phyloP scores from a whole-genome alignment of 2,797 vertebrate genomes.

The Cyprinodon diabolis region DNA sequence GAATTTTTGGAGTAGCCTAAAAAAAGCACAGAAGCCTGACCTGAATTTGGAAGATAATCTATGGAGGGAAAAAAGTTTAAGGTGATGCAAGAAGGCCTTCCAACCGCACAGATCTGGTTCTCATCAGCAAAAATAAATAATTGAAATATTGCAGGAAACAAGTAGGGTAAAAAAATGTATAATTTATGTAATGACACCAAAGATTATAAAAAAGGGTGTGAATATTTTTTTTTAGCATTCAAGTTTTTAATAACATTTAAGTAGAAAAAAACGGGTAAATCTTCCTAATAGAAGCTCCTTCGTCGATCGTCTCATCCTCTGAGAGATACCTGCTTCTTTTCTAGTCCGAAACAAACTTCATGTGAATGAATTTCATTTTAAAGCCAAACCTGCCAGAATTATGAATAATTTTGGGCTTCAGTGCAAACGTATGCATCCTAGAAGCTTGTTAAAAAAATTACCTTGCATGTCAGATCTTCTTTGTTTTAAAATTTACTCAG shows the following conservation, averaged over 20 bases:
- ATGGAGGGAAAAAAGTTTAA: not conserved
- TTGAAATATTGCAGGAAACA: not conserved
- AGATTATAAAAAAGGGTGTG: not conserved
- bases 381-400: not conserved
- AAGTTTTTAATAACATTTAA: not conserved
- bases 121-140: not conserved
- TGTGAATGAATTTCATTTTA: not conserved
- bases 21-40: not conserved
- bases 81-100: not conserved
- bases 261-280: not conserved
- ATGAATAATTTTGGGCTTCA: not conserved
- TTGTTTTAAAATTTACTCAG: not conserved
- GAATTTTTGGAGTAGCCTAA: not conserved
- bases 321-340: not conserved
- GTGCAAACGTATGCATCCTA: not conserved
- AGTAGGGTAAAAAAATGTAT: not conserved
- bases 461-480: not conserved
- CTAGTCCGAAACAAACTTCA: not conserved
- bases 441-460: not conserved
- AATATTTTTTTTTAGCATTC: not conserved
- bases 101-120: not conserved
- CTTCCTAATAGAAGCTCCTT: not conserved
- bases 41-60: not conserved
- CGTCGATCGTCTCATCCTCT: not conserved
- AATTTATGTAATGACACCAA: not conserved